Percentiles rank a stretch among this genome's conserved stretches.
phyloP scores from a whole-genome alignment of 2,888 invertebrate genomes.

The Lamellibrachia columna region DNA sequence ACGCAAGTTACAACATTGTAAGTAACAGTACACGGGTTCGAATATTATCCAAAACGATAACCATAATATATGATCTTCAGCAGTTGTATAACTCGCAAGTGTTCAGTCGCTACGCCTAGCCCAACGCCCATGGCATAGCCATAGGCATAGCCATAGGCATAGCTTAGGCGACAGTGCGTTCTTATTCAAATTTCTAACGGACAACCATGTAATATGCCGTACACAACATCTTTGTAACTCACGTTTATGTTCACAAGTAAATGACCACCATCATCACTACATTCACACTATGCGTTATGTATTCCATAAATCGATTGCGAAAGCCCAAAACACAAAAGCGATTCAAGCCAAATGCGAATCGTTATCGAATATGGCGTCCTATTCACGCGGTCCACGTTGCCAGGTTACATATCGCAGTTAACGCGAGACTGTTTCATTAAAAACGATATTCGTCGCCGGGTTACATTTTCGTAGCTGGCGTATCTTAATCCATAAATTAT shows the following conservation, averaged over 20 bases:
- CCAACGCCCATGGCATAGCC: too few species aligned
- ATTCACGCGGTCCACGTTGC: not conserved
- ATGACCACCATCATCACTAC: not conserved
- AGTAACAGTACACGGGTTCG: too few species aligned
- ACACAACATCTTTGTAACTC: not conserved
- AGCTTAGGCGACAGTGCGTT: too few species aligned
- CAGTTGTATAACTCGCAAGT: too few species aligned
- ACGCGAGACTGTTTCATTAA: not conserved
- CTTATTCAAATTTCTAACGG: not conserved
- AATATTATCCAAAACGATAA: too few species aligned
- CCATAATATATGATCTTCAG: too few species aligned
- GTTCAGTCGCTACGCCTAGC: too few species aligned
- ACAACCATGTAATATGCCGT: not conserved
- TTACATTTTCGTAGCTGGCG: not conserved
- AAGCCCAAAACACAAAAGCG: not conserved
- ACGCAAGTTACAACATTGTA: too few species aligned
- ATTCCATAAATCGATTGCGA: not conserved
- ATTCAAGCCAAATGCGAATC: not conserved
- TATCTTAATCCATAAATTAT: too few species aligned
- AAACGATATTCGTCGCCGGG: not conserved
- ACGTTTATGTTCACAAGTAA: not conserved
- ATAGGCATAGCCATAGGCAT: too few species aligned
- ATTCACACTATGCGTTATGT: not conserved
- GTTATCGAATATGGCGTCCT: not conserved
- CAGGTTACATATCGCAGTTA: not conserved